phyloP scores from a whole-genome alignment of 2,888 invertebrate species.

The Pristionchus entomophagus region DNA sequence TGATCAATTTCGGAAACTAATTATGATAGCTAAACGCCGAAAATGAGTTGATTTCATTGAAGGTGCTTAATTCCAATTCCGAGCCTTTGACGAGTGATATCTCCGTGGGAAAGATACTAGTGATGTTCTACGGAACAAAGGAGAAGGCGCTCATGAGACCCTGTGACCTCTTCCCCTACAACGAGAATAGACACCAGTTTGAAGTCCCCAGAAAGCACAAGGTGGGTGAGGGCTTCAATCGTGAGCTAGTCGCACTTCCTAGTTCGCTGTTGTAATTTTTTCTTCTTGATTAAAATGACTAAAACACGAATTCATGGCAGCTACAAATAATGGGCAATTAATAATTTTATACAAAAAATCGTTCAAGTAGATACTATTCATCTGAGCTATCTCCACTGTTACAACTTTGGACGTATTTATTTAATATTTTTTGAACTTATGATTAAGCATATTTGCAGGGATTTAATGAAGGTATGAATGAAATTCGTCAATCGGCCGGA shows the following conservation, averaged over 20 bases:
- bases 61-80: constrained; percentile 54
- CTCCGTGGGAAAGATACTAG: constrained; percentile 59
- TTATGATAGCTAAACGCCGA: too few relatives aligned
- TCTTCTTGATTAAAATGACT: too few relatives aligned
- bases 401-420: too few relatives aligned
- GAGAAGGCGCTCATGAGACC: constrained; percentile 72
- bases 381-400: too few relatives aligned
- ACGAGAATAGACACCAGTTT: constrained; percentile 53
- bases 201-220: constrained; percentile 68
- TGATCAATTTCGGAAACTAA: too few relatives aligned
- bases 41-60: neutral
- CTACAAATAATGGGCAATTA: too few relatives aligned
- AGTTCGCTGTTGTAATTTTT: too few relatives aligned
- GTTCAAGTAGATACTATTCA: too few relatives aligned
- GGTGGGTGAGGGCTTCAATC: constrained; percentile 45
- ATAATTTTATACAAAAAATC: too few relatives aligned
- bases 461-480: constrained; percentile 69
- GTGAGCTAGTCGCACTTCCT: too few relatives aligned
- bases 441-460: constrained; percentile 48
- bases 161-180: constrained; percentile 64
- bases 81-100: constrained; percentile 55
- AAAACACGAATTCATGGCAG: too few relatives aligned
- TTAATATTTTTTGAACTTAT: neutral
- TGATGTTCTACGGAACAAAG: constrained; percentile 72
- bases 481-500: constrained; percentile 66